Evolutionary conservation across 2,888 invertebrate species (phyloP), one percentile per base, ranked within the genome.

Genomic region (Dascillus cervinus): DNA sequence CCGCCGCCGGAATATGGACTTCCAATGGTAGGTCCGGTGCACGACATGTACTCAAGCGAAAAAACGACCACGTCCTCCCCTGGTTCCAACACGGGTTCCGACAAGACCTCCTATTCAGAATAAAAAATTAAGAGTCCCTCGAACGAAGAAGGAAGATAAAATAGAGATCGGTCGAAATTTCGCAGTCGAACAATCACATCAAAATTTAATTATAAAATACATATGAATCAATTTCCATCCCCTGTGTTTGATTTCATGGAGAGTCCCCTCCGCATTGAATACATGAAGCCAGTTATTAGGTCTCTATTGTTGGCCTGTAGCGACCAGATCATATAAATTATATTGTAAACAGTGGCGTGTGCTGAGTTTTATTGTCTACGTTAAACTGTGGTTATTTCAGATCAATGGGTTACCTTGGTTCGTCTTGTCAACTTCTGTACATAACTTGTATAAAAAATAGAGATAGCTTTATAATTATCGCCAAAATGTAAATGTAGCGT

Each of bases 41-140:
- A 63, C 46, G 66, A 67, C 22, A 38, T 66, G 13, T 67, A 66
- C 46, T 53, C 50, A 27, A 55, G 47, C 38, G 64, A 65, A 20
- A 66, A 67, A 44, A 56, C 62, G 5, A 56, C 64, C 5, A 64
- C 69, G 5, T 65, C 67, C 0, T 69, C 69, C 12, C 69, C 70
- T 2, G 67, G 65, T 8, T 69, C 69, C 8, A 70, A 69, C 46
- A 68, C 71, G 11, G 69, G 70, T 19, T 70, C 70, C 12, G 72
- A 72, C 53, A 70, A 71, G 50, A 71, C 72, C 2, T 69, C 69
- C 13, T 72, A 71, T 49, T 71, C 71, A 13, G 72, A 72, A 60
- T 72, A 64, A 56, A 34, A 26, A 17, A 17, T 17, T n/a, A n/a
- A n/a, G n/a, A n/a, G n/a, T n/a, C n/a, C n/a, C n/a, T n/a, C n/a